Percentiles rank a stretch among this genome's conserved stretches.
Evolutionary conservation across 2,888 invertebrate species (phyloP).

Genomic region (Agriopis leucophaearia): DNA sequence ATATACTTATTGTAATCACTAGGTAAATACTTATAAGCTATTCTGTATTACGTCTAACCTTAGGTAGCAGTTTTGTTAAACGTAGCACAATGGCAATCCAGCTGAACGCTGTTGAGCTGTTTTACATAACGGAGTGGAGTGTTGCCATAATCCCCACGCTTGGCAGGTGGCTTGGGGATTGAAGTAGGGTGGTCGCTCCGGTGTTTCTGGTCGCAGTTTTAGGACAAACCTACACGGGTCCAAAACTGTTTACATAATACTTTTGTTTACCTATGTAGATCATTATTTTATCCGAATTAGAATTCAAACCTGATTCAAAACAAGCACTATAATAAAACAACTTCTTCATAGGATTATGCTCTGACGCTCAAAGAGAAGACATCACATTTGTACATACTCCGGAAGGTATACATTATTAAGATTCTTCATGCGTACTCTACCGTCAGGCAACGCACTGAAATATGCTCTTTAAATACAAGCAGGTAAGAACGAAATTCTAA

Average conservation of each 20-base stretch:
- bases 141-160: no score
- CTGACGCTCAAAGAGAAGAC: conserved; percentile 52
- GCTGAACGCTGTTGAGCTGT: no score
- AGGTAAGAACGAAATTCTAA: conserved; percentile 13
- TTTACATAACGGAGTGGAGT: no score
- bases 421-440: conserved; percentile 62
- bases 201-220: background rate
- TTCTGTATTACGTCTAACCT: no score
- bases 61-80: no score
- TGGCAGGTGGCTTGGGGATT: no score
- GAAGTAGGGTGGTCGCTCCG: no score
- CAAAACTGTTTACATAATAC: background rate
- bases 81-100: no score
- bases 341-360: conserved; percentile 53
- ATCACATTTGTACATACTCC: conserved; percentile 58
- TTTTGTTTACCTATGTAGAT: background rate
- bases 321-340: conserved; percentile 50
- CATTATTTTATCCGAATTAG: conserved; percentile 33
- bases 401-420: conserved; percentile 62
- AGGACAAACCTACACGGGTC: background rate
- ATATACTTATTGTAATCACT: no score
- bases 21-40: no score
- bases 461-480: conserved; percentile 7
- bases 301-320: conserved; percentile 36
- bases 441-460: conserved; percentile 17